These are phyloP conservation scores for Ochropacha duplaris DNA, from an alignment of 2,888 invertebrate species.

Conservation along the genomic window DNA sequence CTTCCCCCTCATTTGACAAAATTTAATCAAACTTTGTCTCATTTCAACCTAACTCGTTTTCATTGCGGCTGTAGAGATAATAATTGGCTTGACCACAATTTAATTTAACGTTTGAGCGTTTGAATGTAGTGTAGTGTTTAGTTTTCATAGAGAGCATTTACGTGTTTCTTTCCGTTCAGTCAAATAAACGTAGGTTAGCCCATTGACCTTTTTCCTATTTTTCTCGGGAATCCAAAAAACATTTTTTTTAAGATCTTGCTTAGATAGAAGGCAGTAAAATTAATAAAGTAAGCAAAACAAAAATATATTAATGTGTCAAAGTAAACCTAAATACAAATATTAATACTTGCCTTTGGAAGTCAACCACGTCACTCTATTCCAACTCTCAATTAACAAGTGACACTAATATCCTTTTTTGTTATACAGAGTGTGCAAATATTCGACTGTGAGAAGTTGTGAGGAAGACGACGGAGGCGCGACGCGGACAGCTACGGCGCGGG, in stretches of 20 bases:
- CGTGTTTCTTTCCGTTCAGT: slow-evolving; percentile 6
- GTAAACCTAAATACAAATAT: no score
- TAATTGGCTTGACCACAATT: slow-evolving; percentile 1
- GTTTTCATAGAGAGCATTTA: slow-evolving; percentile 7
- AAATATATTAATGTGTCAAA: not conserved
- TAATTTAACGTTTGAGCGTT: not conserved
- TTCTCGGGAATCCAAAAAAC: slow-evolving; percentile 15
- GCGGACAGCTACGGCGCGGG: slow-evolving; percentile 16
- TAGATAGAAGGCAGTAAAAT: not conserved
- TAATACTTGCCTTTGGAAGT: slow-evolving; percentile 36
- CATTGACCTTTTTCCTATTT: slow-evolving; percentile 31
- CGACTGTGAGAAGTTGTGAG: slow-evolving; percentile 32
- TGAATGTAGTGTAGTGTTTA: not conserved
- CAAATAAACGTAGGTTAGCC: slow-evolving; percentile 4
- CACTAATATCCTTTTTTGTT: slow-evolving; percentile 34
- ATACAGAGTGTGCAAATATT: slow-evolving; percentile 28
- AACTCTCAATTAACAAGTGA: slow-evolving; percentile 27
- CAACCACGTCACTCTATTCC: slow-evolving; percentile 4
- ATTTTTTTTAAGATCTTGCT: not conserved
- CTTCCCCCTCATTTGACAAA: not conserved
- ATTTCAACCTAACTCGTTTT: not conserved
- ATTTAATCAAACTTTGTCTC: not conserved
- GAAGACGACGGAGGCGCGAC: slow-evolving; percentile 36
- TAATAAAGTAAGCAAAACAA: not conserved
- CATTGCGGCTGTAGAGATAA: not conserved